Base-by-base conservation (phyloP, 2,113 vertebrate genomes). In the Cariama cristata region DNA sequence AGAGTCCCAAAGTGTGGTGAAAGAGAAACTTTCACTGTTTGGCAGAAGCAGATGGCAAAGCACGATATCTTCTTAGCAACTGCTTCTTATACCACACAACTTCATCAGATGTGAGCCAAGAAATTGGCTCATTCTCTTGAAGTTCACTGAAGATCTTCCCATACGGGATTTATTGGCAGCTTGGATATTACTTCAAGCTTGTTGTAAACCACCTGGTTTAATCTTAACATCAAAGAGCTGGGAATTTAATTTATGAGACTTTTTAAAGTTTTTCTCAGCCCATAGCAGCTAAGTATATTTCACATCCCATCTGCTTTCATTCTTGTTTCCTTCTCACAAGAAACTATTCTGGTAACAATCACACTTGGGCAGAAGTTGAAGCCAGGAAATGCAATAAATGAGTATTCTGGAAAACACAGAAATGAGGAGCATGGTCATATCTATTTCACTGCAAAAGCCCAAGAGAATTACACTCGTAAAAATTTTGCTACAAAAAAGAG, bases 141-240 rank as follows among this genome's bases (percentile, higher is more conserved):
- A 95, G 77, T 68, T 95, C 84, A 72, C 67, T 69, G 79, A 84
- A 94, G 90, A 94, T 69, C 85, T 90, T 88, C 75, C 92, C 92
- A 90, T 82, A 27, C 3, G 4, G 87, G 85, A 90, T 91, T 92
- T 94, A 92, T 75, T 90, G 84, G 88, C 95, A 95, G 95, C 77
- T 86, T 82, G 53, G 74, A 64, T 83, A 91, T 90, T 91, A 92
- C 81, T 93, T 63, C 35, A 12, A 88, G 81, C 49, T 69, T 69
- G 40, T 86, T 96, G 85, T 79, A 92, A 96, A 93, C 77, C 95
- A 93, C 85, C 92, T 96, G 92, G 53, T 85, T 87, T 88, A 82
- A 91, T 95, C 85, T 93, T 68, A 62, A 87, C 67, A 83, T 95
- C 77, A 88, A 79, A 88, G 74, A 88, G 45, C 40, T 58, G 14